These are phyloP conservation scores for Ladona fulva DNA, from an alignment of 1,140 invertebrate species.

Conservation along the genomic window DNA sequence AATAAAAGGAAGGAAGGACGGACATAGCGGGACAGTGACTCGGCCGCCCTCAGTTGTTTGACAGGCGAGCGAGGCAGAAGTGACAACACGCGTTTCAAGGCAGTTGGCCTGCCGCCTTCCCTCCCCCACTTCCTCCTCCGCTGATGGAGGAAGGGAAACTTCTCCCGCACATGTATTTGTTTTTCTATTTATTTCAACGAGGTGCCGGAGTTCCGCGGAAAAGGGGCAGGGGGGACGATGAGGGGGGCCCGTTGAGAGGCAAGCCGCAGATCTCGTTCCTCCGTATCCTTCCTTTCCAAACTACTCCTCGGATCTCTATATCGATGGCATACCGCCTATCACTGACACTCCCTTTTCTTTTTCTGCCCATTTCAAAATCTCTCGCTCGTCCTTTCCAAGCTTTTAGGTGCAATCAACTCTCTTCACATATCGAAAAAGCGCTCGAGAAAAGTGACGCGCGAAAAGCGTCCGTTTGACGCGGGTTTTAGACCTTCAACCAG, in stretches of 20 bases:
- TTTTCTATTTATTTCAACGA: conserved; percentile 3
- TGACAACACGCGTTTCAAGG: background rate
- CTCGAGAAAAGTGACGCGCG: too few relatives aligned
- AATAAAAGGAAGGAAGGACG: too few relatives aligned
- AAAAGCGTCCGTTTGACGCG: too few relatives aligned
- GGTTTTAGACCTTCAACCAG: too few relatives aligned
- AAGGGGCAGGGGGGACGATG: background rate
- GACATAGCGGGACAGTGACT: too few relatives aligned
- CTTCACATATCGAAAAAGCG: too few relatives aligned
- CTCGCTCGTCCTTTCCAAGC: too few relatives aligned
- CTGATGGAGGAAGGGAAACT: too few relatives aligned
- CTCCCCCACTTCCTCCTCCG: background rate
- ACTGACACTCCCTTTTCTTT: too few relatives aligned
- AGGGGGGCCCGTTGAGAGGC: background rate
- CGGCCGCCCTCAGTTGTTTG: background rate
- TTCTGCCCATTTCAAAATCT: too few relatives aligned
- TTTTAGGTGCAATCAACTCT: too few relatives aligned
- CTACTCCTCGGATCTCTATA: background rate
- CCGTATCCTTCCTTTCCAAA: background rate
- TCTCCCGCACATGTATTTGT: conserved; percentile 1
- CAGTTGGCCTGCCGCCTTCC: background rate
- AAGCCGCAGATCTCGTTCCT: background rate
- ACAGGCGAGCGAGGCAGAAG: background rate
- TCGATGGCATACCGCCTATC: background rate
- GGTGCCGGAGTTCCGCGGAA: background rate